Conservation (phyloP, 2,888 invertebrate species). For the Microctonus brassicae region DNA sequence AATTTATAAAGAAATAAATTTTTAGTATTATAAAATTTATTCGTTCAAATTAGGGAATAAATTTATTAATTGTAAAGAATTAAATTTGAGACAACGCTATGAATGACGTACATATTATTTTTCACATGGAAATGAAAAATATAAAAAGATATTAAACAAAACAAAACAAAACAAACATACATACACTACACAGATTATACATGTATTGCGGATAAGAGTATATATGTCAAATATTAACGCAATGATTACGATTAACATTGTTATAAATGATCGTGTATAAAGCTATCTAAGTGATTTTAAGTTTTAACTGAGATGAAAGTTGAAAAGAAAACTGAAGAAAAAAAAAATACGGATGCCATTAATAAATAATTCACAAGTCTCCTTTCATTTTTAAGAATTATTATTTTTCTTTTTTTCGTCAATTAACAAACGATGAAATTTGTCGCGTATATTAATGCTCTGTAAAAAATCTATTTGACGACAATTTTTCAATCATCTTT, state of each 20-base stretch:
- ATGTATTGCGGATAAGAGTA: slow-evolving; percentile 67
- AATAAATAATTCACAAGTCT: slow-evolving; percentile 56
- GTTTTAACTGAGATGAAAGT: slow-evolving; percentile 66
- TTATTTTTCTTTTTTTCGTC: slow-evolving; percentile 44
- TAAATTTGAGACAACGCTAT: too few relatives aligned
- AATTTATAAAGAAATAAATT: neutral
- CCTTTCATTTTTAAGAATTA: slow-evolving; percentile 50
- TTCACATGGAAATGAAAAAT: slow-evolving; percentile 54
- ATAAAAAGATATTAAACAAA: neutral
- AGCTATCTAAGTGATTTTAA: slow-evolving; percentile 69
- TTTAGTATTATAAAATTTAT: neutral
- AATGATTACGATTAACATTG: slow-evolving; percentile 69
- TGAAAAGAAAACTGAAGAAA: slow-evolving; percentile 33
- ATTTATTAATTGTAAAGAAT: neutral
- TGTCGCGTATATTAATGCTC: slow-evolving; percentile 47
- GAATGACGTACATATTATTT: slow-evolving; percentile 7
- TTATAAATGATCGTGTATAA: slow-evolving; percentile 69
- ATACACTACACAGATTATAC: slow-evolving; percentile 51
- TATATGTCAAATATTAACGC: slow-evolving; percentile 69
- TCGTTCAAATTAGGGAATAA: neutral
- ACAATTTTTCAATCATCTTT: neutral
- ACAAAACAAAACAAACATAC: slow-evolving; percentile 14
- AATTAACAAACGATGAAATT: slow-evolving; percentile 43
- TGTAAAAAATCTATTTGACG: slow-evolving; percentile 40
- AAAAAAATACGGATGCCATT: slow-evolving; percentile 64